A percentile compares a stretch with the other conserved stretches of the same genome.
phyloP scores from a whole-genome alignment of 2,888 invertebrate genomes.

The Pollenia angustigena region DNA sequence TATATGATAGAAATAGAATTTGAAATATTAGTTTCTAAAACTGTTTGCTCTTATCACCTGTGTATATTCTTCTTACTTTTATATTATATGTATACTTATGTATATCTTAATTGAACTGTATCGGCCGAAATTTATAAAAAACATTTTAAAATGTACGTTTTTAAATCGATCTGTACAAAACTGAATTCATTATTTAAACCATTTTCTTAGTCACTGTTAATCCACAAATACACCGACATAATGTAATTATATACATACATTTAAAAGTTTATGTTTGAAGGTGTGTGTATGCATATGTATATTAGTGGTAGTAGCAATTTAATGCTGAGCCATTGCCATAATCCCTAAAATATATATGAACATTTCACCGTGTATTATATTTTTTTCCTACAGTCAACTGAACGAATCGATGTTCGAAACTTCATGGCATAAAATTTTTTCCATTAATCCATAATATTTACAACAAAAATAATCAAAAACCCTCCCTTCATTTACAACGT shows the following conservation, averaged over 20 bases:
- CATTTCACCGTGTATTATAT: constrained; percentile 31
- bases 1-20: too few species aligned
- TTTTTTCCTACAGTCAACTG: constrained; percentile 32
- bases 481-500: constrained; percentile 36
- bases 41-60: too few species aligned
- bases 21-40: too few species aligned
- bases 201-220: constrained; percentile 38
- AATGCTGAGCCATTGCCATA: constrained; percentile 48
- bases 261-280: background rate
- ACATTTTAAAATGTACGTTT: too few species aligned
- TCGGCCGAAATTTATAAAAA: too few species aligned
- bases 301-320: constrained; percentile 15
- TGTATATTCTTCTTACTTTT: too few species aligned
- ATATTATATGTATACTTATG: too few species aligned
- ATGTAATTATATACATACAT: constrained; percentile 7
- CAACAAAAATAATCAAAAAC: constrained; percentile 12
- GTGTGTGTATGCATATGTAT: background rate
- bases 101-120: too few species aligned
- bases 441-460: constrained; percentile 62
- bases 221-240: constrained; percentile 35
- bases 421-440: constrained; percentile 58
- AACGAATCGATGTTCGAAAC: constrained; percentile 63
- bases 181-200: background rate
- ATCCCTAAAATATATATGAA: constrained; percentile 32
- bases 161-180: too few species aligned